Evolutionary conservation across 2,797 vertebrate species (phyloP).

Genomic region (Anableps anableps): DNA sequence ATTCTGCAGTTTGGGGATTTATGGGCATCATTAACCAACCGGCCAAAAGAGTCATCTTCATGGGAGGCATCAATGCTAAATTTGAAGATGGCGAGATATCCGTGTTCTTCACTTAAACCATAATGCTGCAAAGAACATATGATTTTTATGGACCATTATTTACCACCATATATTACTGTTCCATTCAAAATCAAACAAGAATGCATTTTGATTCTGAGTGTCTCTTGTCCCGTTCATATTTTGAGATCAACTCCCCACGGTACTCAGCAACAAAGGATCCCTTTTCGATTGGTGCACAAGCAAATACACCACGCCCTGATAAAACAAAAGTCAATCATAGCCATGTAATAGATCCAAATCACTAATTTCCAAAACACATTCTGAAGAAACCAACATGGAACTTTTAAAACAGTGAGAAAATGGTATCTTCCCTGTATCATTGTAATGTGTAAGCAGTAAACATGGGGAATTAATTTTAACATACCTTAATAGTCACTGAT

Average conservation of each 20-base stretch:
- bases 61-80: conserved; percentile 13
- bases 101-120: background rate
- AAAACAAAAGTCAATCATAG: no score
- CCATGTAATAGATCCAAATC: no score
- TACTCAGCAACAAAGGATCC: background rate
- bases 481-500: conserved; percentile 11
- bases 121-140: conserved; percentile 1
- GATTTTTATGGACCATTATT: background rate
- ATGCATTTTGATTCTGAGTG: background rate
- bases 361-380: background rate
- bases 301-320: no score
- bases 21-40: background rate
- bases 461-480: background rate
- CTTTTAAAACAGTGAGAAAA: background rate
- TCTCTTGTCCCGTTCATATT: no score
- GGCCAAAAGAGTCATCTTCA: background rate
- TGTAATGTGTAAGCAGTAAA: background rate
- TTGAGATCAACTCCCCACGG: background rate
- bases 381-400: background rate
- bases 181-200: conserved; percentile 8
- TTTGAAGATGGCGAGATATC: background rate
- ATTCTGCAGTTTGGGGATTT: conserved; percentile 6
- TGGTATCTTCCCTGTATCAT: background rate
- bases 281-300: conserved; percentile 4
- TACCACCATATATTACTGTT: background rate